These are phyloP conservation scores for Coreoperca whiteheadi DNA, from an alignment of 2,113 vertebrate species.

Conservation along the genomic window DNA sequence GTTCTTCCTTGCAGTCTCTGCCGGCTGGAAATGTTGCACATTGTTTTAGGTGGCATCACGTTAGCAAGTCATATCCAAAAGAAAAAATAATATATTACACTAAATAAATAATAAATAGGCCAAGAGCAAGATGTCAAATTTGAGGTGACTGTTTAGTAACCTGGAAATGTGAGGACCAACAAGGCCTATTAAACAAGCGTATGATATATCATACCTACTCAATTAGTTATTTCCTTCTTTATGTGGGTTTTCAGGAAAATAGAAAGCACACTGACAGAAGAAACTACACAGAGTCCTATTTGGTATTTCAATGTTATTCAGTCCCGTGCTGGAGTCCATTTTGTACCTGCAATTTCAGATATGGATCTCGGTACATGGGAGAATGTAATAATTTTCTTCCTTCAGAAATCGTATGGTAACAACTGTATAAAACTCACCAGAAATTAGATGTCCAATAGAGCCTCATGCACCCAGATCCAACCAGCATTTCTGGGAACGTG, in stretches of 20 bases:
- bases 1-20: background rate
- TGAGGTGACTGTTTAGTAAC: background rate
- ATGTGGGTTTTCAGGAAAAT: background rate
- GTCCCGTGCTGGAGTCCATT: background rate
- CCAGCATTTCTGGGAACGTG: background rate
- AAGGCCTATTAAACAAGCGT: background rate
- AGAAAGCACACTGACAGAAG: background rate
- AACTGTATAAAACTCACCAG: background rate
- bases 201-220: background rate
- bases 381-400: background rate
- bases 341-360: background rate
- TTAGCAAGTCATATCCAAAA: background rate
- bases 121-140: background rate
- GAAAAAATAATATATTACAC: background rate
- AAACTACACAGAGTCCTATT: background rate
- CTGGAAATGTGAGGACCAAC: background rate
- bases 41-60: background rate
- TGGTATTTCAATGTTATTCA: background rate
- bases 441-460: background rate
- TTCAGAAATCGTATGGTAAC: background rate
- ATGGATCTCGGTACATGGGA: background rate
- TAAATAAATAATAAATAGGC: background rate
- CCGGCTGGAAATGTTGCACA: background rate
- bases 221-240: background rate
- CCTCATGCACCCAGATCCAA: background rate